A percentile compares a stretch with the other conserved stretches of the same genome.
Evolutionary conservation across 1,140 invertebrate species (phyloP).

Genomic region (Tetraneura akinire): DNA sequence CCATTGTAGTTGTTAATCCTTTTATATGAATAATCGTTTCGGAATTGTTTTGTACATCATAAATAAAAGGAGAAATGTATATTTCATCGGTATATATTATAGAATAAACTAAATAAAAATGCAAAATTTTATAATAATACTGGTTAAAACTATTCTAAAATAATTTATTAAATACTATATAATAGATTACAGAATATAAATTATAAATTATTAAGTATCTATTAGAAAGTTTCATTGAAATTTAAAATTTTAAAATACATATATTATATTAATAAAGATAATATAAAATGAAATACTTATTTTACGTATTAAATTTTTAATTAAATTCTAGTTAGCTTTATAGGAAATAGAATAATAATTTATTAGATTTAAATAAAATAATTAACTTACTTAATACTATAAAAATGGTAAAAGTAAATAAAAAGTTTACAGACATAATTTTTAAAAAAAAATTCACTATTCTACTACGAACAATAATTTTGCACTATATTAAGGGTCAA

Average conservation of each 20-base stretch:
- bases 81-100: not conserved
- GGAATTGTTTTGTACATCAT: slow-evolving; percentile 30
- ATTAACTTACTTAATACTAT: slow-evolving; percentile 29
- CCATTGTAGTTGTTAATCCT: slow-evolving; percentile 13
- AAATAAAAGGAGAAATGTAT: slow-evolving; percentile 37
- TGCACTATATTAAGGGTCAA: not conserved
- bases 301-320: too few species aligned
- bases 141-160: not conserved
- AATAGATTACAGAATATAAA: not conserved
- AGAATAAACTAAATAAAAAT: not conserved
- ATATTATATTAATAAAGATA: too few species aligned
- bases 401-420: not conserved
- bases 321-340: too few species aligned
- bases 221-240: too few species aligned
- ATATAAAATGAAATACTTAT: too few species aligned
- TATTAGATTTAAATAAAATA: too few species aligned
- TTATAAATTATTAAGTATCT: not conserved
- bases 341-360: too few species aligned
- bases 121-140: not conserved
- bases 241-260: too few species aligned
- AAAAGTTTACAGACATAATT: not conserved
- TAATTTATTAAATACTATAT: not conserved
- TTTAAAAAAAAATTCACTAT: not conserved
- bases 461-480: not conserved
- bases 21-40: slow-evolving; percentile 26